phyloP scores from a whole-genome alignment of 2,113 vertebrate species.

The Saguinus imperator region DNA sequence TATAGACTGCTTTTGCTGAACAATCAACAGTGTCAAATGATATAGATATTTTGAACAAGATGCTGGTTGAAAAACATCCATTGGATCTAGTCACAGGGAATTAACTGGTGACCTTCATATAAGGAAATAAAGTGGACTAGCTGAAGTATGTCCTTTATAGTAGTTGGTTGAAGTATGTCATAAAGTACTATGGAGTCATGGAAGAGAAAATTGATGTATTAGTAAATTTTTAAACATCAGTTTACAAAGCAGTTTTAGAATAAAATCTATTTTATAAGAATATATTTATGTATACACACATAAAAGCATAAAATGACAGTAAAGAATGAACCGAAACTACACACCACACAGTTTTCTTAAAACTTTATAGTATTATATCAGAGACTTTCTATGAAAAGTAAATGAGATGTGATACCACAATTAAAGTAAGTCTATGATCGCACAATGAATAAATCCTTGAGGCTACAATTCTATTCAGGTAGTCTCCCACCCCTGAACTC shows the following conservation, averaged over 20 bases:
- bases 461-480: not conserved
- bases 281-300: not conserved
- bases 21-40: not conserved
- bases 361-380: not conserved
- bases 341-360: not conserved
- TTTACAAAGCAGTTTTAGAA: not conserved
- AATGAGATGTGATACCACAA: not conserved
- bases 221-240: not conserved
- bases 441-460: not conserved
- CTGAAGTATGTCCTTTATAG: not conserved
- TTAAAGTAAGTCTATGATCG: not conserved
- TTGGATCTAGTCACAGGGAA: not conserved
- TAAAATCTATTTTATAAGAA: not conserved
- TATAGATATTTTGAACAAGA: not conserved
- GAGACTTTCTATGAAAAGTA: not conserved
- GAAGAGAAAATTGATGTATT: not conserved
- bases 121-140: not conserved
- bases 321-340: not conserved
- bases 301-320: not conserved
- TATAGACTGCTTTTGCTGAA: not conserved
- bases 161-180: not conserved
- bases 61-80: not conserved
- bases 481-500: not conserved
- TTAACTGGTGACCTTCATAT: not conserved
- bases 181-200: not conserved